Conservation (phyloP, 1,140 invertebrate species). For the Drosophila saltans region DNA sequence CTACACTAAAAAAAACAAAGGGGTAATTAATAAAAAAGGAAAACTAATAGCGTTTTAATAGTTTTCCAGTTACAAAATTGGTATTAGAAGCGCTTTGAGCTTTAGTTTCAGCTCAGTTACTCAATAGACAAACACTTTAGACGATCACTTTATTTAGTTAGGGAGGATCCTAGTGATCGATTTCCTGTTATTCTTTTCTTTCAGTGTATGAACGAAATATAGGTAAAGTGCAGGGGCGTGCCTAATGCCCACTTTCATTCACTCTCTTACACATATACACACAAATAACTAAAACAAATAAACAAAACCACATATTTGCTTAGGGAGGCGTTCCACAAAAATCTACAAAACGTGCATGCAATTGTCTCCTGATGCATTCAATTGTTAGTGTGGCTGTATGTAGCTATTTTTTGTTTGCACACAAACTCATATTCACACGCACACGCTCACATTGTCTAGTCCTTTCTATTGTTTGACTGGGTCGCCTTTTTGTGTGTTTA, state of each 20-base stretch:
- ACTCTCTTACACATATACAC: conserved; percentile 4
- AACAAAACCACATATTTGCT: conserved; percentile 23
- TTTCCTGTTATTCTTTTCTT: background rate
- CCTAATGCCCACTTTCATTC: conserved; percentile 5
- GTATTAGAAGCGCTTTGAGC: too few relatives aligned
- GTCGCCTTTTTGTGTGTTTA: conserved; percentile 51
- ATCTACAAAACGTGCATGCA: conserved; percentile 36
- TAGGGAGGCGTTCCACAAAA: conserved; percentile 20
- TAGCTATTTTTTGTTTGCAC: conserved; percentile 32
- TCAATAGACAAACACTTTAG: too few relatives aligned
- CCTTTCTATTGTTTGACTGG: conserved; percentile 55
- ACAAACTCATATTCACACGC: conserved; percentile 29
- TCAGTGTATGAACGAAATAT: background rate
- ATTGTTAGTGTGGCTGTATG: conserved; percentile 28
- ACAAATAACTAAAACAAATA: conserved; percentile 10
- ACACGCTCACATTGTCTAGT: conserved; percentile 26
- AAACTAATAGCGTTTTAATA: too few relatives aligned
- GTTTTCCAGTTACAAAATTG: too few relatives aligned
- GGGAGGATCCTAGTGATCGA: background rate
- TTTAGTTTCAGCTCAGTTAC: too few relatives aligned
- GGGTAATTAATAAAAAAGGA: too few relatives aligned
- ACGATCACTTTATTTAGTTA: too few relatives aligned
- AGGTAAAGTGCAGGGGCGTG: conserved; percentile 8
- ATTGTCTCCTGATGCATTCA: conserved; percentile 36
- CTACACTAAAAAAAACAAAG: background rate